Base-by-base conservation (phyloP, 1,140 invertebrate genomes). In the Drosophila carrolli region DNA sequence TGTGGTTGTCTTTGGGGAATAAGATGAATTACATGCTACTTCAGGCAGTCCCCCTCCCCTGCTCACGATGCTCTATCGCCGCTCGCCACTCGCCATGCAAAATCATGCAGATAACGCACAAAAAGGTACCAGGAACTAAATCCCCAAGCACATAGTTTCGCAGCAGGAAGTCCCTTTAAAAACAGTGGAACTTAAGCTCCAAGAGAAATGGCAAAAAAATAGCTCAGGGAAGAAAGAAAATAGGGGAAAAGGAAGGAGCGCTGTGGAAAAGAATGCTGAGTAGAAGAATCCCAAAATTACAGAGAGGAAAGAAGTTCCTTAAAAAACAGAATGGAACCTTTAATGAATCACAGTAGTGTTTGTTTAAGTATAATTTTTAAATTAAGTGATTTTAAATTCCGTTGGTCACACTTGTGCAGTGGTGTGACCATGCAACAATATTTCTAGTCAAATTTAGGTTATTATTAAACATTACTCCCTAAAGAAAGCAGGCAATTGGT, bases 21-120 rank as follows among this genome's bases (percentile, higher is more conserved):
- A 89, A 89, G 84, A 89, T 89, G 84, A 89, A 89, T 89, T 89
- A 89, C 84, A 89, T 89, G 80, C 84, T 81, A 66, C 80, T 89
- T 73, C 76, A 58, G 50, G 51, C 53, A 71, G 67, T 50, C 10
- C n/a, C 29, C n/a, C 29, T 19, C 19, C 2, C 23, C 23, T 2
- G 3, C 23, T 2, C 16, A 19, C 48, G 23, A 55, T 9, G 29
- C 19, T 46, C 61, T 62, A 62, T 62, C 60, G 38, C 11, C 1
- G n/a, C 38, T 56, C 60, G 60, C 14, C 60, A 40, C 38, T 35
- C 38, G 35, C 38, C 50, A 80, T 62, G 72, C 72, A 82, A 78
- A 81, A 81, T 68, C 74, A 75, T 78, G 74, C 73, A 85, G 74
- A 86, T 81, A 81, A 78, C 75, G 65, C 79, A 77, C 67, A 57